Evolutionary conservation across 2,797 vertebrate species (phyloP), one percentile per base, ranked within the genome.

Genomic region (Hephaestus fuliginosus): DNA sequence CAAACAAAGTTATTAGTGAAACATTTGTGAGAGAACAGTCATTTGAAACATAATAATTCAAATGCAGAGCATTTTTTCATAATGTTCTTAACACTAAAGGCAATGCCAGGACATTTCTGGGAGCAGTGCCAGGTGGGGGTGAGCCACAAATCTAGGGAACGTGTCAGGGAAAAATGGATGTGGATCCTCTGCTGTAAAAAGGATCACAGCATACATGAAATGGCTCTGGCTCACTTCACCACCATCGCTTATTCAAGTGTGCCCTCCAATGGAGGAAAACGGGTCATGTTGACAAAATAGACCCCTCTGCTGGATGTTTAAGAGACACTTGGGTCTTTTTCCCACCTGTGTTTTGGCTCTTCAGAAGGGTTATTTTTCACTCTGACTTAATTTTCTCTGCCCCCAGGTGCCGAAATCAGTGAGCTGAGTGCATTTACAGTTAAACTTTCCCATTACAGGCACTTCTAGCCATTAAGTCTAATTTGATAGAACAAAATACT

Each of bases 221-320:
- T 22, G 44, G 70, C 67, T 82, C 65, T 22, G 62, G 66, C 68
- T 87, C 64, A 49, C 44, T 75, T 80, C 55, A 46, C 71, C 49
- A 63, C 78, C 51, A 79, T 69, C 82, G 77, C 81, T 91, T 93
- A 86, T 91, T 89, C 86, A 91, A 92, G 88, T 89, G 89, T 91
- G 91, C 91, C 92, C 89, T 92, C 93, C 87, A 84, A 86, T 92
- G 90, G 91, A 89, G 74, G 82, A 90, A 88, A 85, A 49, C 80
- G 70, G 87, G 52, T 79, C 81, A 78, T 78, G 87, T 84, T 86
- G 71, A 86, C 71, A 80, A 82, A 90, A 84, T 5, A 80, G 52
- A 53, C 70, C 76, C 70, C 63, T 70, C 51, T 66, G 67, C 71
- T 43, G 56, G 65, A 66, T 67, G 74, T 68, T 80, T 2, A 65